These are phyloP conservation scores for Cliona cf. orientalis DNA, from an alignment of 37 sponge, comb jelly and placozoan species.

Conservation along the genomic window DNA sequence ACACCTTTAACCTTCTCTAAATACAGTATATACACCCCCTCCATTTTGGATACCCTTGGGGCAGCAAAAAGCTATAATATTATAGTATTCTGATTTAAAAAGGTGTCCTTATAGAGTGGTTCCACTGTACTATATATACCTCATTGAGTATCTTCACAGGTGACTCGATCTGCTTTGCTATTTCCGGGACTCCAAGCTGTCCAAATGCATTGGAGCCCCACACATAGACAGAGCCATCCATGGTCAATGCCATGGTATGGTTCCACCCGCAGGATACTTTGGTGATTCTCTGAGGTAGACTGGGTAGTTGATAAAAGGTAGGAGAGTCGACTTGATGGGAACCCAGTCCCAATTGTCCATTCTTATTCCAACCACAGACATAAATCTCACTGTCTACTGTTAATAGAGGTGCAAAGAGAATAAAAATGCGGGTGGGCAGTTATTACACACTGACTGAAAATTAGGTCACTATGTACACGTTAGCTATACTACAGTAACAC, in stretches of 20 bases:
- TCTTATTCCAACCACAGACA: conserved; percentile 81
- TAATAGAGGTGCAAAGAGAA: too few relatives aligned
- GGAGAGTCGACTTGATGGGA: background rate
- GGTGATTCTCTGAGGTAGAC: conserved; percentile 15
- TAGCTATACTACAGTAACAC: too few relatives aligned
- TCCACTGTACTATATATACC: conserved; percentile 7
- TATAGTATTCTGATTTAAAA: background rate
- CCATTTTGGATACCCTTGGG: too few relatives aligned
- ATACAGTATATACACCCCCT: too few relatives aligned
- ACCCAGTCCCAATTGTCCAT: conserved; percentile 72
- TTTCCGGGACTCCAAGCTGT: conserved; percentile 59
- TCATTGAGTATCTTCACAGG: conserved; percentile 23
- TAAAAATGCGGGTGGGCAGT: too few relatives aligned
- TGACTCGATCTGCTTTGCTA: background rate
- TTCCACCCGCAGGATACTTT: conserved; percentile 88
- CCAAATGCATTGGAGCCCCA: conserved; percentile 85
- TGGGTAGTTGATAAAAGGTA: conserved; percentile 19
- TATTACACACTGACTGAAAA: too few relatives aligned
- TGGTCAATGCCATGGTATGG: conserved; percentile 72
- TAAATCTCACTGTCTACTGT: conserved; percentile 59
- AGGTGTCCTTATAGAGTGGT: too few relatives aligned
- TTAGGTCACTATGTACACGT: too few relatives aligned
- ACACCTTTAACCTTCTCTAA: background rate
- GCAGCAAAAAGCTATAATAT: too few relatives aligned
- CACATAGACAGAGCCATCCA: conserved; percentile 31